A percentile compares a stretch with the other conserved stretches of the same genome.
These are phyloP conservation scores for Brachypteracias leptosomus DNA, from an alignment of 2,113 vertebrate genomes.

Conservation along the genomic window DNA sequence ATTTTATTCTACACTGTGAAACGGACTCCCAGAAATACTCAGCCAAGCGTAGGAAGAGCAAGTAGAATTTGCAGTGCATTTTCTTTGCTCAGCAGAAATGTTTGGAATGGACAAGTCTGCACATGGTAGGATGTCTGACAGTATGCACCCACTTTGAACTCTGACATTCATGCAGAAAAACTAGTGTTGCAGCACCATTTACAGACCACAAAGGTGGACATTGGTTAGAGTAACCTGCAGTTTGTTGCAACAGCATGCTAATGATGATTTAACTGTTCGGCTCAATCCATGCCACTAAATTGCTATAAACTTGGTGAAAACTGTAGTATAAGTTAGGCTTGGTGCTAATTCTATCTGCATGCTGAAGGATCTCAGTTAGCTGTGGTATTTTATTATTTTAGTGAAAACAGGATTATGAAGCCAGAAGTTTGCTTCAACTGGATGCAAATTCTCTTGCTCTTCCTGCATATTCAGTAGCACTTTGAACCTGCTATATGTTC, in stretches of 20 bases:
- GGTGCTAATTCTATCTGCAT: background rate
- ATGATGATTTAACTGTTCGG: background rate
- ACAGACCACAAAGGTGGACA: background rate
- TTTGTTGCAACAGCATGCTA: background rate
- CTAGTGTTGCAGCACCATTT: background rate
- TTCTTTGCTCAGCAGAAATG: background rate
- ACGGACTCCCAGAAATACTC: background rate
- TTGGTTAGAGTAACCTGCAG: background rate
- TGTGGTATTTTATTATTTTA: background rate
- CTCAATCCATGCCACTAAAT: background rate
- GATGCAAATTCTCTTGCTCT: background rate
- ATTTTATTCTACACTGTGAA: background rate
- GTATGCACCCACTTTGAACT: background rate
- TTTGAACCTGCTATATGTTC: background rate
- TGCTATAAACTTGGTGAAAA: background rate
- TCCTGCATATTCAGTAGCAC: background rate
- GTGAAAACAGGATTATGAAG: background rate
- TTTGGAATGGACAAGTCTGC: background rate
- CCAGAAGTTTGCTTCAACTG: background rate
- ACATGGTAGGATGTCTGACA: fast-evolving
- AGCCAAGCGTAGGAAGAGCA: background rate
- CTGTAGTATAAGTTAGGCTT: background rate
- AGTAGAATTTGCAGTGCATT: background rate
- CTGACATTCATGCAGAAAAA: background rate
- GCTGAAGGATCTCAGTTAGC: background rate